Percentiles rank a stretch among this genome's conserved stretches.
These are phyloP conservation scores for Pseudococcus longispinus DNA, from an alignment of 2,888 invertebrate species.

Conservation along the genomic window DNA sequence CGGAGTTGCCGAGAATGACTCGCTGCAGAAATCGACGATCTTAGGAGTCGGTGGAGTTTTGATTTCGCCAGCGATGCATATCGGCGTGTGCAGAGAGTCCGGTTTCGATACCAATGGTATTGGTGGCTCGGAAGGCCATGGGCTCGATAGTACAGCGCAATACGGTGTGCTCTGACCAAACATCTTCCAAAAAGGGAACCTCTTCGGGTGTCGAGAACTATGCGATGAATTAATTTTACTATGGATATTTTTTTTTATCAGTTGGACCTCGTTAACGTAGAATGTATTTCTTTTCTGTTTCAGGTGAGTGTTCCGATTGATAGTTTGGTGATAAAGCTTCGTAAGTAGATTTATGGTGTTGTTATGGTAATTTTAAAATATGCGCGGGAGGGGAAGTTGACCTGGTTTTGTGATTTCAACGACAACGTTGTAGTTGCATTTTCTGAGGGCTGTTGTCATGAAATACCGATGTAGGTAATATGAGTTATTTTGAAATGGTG, in stretches of 20 bases:
- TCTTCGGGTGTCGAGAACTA: neutral
- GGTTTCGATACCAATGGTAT: neutral
- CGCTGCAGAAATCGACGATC: neutral
- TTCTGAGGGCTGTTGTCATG: no score
- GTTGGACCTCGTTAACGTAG: neutral
- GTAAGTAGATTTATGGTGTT: neutral
- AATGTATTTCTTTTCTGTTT: neutral
- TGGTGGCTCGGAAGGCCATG: neutral
- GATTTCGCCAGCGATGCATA: neutral
- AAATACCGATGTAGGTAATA: no score
- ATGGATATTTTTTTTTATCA: neutral
- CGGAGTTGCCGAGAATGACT: neutral
- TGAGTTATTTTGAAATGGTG: no score
- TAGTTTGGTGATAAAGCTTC: neutral
- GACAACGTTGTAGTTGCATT: no score
- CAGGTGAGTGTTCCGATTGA: neutral
- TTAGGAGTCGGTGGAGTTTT: neutral
- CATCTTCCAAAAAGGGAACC: neutral
- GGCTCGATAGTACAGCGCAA: neutral
- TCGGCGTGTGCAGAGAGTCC: neutral
- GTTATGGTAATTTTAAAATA: slow-evolving; percentile 9
- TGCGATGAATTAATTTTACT: neutral
- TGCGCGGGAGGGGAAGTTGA: neutral
- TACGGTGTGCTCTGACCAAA: slow-evolving; percentile 1
- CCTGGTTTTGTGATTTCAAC: neutral